Percentiles rank a stretch among this genome's conserved stretches.
These are phyloP conservation scores for Plutomurus gul DNA, from an alignment of 1,140 invertebrate species.

Conservation along the genomic window DNA sequence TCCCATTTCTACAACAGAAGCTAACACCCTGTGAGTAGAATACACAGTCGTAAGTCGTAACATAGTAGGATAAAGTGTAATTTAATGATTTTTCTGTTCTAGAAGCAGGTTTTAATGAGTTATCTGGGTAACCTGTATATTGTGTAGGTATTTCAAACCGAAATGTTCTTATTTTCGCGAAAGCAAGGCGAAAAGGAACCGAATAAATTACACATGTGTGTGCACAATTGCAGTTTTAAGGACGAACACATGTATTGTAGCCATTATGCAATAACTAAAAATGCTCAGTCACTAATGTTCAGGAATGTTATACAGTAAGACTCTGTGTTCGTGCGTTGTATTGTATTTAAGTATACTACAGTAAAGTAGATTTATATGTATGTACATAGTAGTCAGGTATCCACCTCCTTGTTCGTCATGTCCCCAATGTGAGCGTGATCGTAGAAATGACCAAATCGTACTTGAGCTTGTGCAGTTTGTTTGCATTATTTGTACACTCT, in stretches of 20 bases:
- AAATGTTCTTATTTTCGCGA: too few species aligned
- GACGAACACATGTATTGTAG: too few species aligned
- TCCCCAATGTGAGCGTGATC: not conserved
- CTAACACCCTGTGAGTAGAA: too few species aligned
- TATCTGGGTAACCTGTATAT: slow-evolving; percentile 14
- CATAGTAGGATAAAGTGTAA: too few species aligned
- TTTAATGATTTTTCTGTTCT: not conserved
- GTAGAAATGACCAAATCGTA: slow-evolving; percentile 14
- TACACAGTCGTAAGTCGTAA: too few species aligned
- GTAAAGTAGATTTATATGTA: too few species aligned
- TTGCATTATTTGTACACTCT: not conserved
- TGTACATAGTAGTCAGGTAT: not conserved
- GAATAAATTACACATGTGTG: slow-evolving; percentile 8
- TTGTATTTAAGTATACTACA: too few species aligned
- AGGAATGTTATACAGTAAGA: too few species aligned
- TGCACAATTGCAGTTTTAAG: not conserved
- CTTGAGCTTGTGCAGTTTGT: slow-evolving; percentile 22
- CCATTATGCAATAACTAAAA: too few species aligned
- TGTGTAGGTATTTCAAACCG: not conserved
- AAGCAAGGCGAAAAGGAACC: not conserved
- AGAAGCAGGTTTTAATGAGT: not conserved
- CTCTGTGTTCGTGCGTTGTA: too few species aligned
- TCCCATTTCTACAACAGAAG: too few species aligned
- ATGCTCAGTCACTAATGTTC: too few species aligned
- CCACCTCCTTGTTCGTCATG: not conserved